phyloP scores from a whole-genome alignment of 1,140 invertebrate species.

The Drosophila tsacasi region DNA sequence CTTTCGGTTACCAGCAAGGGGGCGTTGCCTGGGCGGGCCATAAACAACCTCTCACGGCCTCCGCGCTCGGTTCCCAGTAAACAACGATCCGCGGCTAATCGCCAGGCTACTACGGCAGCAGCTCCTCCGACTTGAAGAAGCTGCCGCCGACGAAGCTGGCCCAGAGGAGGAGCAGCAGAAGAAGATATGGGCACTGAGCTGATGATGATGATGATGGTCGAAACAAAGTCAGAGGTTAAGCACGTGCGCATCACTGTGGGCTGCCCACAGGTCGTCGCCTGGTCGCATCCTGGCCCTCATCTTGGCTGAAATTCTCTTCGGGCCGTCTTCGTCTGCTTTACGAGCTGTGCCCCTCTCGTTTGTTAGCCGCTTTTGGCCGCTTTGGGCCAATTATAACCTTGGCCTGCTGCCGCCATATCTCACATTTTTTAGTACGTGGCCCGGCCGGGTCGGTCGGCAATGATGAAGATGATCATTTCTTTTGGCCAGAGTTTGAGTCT shows the following conservation, averaged over 20 bases:
- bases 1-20: conserved; percentile 42
- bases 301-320: background rate
- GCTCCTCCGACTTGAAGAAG: conserved; percentile 30
- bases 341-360: conserved; percentile 72
- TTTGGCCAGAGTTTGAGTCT: conserved; percentile 22
- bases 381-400: conserved; percentile 83
- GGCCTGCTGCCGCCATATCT: conserved; percentile 82
- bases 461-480: conserved; percentile 81
- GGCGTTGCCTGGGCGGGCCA: conserved; percentile 68
- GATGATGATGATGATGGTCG: conserved; percentile 31
- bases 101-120: conserved; percentile 65
- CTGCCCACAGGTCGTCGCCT: conserved; percentile 52
- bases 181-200: conserved; percentile 11
- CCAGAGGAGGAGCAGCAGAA: background rate
- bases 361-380: conserved; percentile 68
- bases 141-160: conserved; percentile 12
- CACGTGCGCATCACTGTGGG: conserved; percentile 73
- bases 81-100: conserved; percentile 75
- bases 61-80: conserved; percentile 68
- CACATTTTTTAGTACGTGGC: conserved; percentile 78
- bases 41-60: conserved; percentile 67
- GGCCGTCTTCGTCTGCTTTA: conserved; percentile 50
- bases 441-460: conserved; percentile 54
- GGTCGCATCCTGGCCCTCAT: conserved; percentile 32
- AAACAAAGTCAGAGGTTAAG: conserved; percentile 82